Conservation (phyloP, 2,888 invertebrate species). For the Lucinisca nassula region DNA sequence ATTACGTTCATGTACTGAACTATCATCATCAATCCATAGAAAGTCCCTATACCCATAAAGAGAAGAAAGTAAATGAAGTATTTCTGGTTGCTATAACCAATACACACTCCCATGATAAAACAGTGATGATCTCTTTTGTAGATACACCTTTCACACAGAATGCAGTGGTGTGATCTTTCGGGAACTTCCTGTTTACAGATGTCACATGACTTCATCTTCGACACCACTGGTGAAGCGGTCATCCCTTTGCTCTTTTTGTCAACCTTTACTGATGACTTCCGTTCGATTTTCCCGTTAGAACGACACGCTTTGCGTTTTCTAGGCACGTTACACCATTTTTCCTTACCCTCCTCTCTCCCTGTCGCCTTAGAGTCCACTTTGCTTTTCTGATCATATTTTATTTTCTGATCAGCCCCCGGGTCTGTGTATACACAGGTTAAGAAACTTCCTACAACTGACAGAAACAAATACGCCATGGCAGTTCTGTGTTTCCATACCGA, state of each 20-base stretch:
- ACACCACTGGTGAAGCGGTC: neutral
- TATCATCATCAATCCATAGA: slow-evolving; percentile 50
- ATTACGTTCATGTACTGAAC: slow-evolving; percentile 52
- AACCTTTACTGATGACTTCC: slow-evolving; percentile 37
- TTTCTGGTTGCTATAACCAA: slow-evolving; percentile 52
- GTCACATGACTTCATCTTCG: slow-evolving; percentile 69
- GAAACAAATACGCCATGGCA: slow-evolving; percentile 48
- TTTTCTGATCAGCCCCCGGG: slow-evolving; percentile 18
- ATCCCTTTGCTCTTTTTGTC: neutral
- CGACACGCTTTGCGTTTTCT: neutral
- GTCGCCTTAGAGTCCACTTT: neutral
- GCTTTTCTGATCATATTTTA: neutral
- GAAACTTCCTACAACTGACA: slow-evolving; percentile 44
- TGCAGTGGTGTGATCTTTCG: slow-evolving; percentile 81
- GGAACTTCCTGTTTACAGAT: slow-evolving; percentile 73
- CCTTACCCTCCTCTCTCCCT: neutral
- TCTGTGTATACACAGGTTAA: slow-evolving; percentile 54
- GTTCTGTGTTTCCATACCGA: slow-evolving; percentile 28
- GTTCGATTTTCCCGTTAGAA: neutral
- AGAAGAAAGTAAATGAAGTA: slow-evolving; percentile 63
- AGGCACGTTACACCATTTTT: neutral
- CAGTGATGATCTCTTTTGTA: slow-evolving; percentile 85
- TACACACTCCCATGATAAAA: slow-evolving; percentile 80
- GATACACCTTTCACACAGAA: slow-evolving; percentile 80
- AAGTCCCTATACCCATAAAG: slow-evolving; percentile 67